phyloP scores from a whole-genome alignment of 2,113 vertebrate genomes.

The Fulmarus glacialis region DNA sequence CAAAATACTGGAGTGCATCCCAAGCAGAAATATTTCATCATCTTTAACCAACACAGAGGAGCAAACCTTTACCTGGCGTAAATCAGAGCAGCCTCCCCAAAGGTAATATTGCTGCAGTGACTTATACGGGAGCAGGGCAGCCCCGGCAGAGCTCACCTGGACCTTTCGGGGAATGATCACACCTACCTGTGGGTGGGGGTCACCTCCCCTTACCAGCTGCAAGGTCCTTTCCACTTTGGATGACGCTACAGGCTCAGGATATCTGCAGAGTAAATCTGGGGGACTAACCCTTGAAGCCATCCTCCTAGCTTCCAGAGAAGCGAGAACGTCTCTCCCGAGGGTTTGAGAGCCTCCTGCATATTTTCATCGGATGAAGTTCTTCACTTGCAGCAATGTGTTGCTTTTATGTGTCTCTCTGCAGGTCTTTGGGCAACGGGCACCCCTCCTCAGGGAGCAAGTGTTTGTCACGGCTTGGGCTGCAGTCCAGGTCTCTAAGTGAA shows the following conservation, averaged over 20 bases:
- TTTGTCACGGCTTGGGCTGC: neutral
- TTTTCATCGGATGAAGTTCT: neutral
- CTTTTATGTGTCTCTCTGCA: neutral
- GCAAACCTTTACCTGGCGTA: neutral
- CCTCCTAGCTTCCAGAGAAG: neutral
- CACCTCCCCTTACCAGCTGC: neutral
- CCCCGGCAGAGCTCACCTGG: neutral
- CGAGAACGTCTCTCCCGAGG: accelerated
- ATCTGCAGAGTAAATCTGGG: too few relatives aligned
- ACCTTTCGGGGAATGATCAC: neutral
- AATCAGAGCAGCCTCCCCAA: neutral
- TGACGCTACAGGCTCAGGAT: neutral
- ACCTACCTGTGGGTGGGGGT: neutral
- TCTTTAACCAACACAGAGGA: neutral
- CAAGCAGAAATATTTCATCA: neutral
- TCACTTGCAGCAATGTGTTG: accelerated
- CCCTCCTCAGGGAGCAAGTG: neutral
- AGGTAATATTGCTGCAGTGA: neutral
- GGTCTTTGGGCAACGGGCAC: neutral
- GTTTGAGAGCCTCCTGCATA: neutral
- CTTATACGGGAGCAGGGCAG: neutral
- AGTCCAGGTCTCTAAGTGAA: neutral
- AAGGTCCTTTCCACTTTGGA: neutral
- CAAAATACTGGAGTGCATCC: neutral
- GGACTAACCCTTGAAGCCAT: neutral